A percentile compares a stretch with the other conserved stretches of the same genome.
Conservation (phyloP, 2,113 vertebrate species). For the Sakesphorus luctuosus region DNA sequence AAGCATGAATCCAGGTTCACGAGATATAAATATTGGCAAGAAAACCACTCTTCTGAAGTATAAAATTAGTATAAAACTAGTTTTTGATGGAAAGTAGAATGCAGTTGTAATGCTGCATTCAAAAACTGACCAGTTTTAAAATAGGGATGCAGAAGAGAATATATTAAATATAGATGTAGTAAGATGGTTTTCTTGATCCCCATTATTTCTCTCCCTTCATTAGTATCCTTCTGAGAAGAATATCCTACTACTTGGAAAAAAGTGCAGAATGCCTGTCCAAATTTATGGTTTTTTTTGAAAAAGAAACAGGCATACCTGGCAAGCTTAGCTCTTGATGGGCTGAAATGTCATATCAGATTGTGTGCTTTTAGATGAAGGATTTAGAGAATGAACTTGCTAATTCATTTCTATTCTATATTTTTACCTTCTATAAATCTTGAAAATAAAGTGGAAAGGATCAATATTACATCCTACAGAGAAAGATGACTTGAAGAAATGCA, state of each 20-base stretch:
- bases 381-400: neutral
- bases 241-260: neutral
- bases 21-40: neutral
- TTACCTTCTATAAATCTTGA: neutral
- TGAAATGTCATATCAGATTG: neutral
- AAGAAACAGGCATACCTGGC: neutral
- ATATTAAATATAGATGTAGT: neutral
- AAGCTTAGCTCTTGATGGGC: neutral
- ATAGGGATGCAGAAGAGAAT: neutral
- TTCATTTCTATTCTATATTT: neutral
- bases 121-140: neutral
- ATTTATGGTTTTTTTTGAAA: neutral
- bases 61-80: neutral
- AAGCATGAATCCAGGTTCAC: neutral
- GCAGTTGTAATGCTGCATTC: neutral
- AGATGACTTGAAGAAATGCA: neutral
- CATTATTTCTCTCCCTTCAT: neutral
- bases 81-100: neutral
- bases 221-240: neutral
- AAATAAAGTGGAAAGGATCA: neutral
- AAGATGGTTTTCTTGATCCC: neutral
- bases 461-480: neutral
- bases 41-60: neutral
- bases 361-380: neutral
- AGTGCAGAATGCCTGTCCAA: neutral